Base-by-base conservation (phyloP, 2,888 invertebrate genomes). In the Alsophila aescularia region DNA sequence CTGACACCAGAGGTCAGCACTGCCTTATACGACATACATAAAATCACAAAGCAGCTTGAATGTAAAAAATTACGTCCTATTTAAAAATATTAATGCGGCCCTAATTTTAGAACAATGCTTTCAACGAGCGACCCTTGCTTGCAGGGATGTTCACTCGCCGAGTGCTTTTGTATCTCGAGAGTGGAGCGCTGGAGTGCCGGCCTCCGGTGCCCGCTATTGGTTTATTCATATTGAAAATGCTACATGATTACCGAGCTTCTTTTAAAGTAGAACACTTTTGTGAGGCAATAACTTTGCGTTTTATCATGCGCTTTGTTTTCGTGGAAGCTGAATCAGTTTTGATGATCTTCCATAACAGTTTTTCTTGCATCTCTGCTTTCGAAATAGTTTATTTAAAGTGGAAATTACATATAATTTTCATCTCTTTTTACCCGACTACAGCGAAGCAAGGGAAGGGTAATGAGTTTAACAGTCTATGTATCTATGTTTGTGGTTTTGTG, bases 91-190 rank as follows among this genome's bases (percentile, higher is more conserved):
- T 41, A 45, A 40, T 45, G 8, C 34, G 27, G 29, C 39, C 55
- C 14, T 53, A 62, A 62, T 67, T 66, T 67, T 57, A 48, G 62
- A 63, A 69, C 67, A 66, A 67, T 65, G 58, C 56, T 43, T 53
- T 60, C 39, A 53, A 58, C 56, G 57, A 58, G 62, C 50, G 44
- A 52, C 52, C 60, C 62, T 63, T 60, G 64, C 59, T 63, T 61
- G 60, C 63, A 62, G 43, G 54, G 54, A 48, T 43, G 49, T 37
- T 60, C 47, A 48, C 21, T 40, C 58, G 45, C 14, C 51, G 40
- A 62, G 60, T 41, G 60, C 62, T 61, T 62, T 64, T 64, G 62
- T 66, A 37, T 49, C 40, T 61, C 39, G 36, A 66, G 63, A 45
- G 58, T 2, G 31, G 27, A 32, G 12, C 49, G 34, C 18, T 62